A percentile compares a stretch with the other conserved stretches of the same genome.
phyloP scores from a whole-genome alignment of 2,113 vertebrate genomes.

The Urocitellus parryii region DNA sequence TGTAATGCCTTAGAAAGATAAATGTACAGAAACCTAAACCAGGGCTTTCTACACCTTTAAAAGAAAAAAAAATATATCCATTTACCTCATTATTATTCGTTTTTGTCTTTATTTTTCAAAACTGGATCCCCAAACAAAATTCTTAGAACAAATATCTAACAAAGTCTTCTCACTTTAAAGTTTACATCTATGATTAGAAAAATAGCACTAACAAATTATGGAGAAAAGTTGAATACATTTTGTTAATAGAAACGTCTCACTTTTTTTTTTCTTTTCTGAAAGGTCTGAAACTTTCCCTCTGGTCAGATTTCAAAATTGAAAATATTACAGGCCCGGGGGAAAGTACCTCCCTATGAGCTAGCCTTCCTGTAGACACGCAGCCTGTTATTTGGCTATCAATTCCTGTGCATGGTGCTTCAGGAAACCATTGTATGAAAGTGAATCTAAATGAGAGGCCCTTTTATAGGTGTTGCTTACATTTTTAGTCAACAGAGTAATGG shows the following conservation, averaged over 20 bases:
- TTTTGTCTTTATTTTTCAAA: neutral
- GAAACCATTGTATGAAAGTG: neutral
- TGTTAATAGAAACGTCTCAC: neutral
- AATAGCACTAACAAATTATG: neutral
- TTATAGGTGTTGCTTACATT: neutral
- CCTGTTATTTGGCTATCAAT: neutral
- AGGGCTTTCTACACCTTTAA: neutral
- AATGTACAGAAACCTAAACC: neutral
- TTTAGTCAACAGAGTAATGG: neutral
- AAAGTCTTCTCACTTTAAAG: neutral
- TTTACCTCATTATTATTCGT: neutral
- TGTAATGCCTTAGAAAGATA: neutral
- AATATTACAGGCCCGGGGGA: neutral
- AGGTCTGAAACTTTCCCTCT: neutral
- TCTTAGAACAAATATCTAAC: neutral
- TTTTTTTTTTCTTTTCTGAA: neutral
- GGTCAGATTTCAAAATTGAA: slow-evolving; percentile 16
- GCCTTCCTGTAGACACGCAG: accelerated
- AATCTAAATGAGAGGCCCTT: neutral
- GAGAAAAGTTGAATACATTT: neutral
- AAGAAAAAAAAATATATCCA: no score
- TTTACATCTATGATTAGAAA: slow-evolving; percentile 29
- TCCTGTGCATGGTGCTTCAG: neutral
- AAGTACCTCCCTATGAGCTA: neutral
- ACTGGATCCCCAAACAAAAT: neutral